A percentile compares a stretch with the other conserved stretches of the same genome.
Conservation (phyloP, 2,888 invertebrate genomes). For the Elysia crispata region DNA sequence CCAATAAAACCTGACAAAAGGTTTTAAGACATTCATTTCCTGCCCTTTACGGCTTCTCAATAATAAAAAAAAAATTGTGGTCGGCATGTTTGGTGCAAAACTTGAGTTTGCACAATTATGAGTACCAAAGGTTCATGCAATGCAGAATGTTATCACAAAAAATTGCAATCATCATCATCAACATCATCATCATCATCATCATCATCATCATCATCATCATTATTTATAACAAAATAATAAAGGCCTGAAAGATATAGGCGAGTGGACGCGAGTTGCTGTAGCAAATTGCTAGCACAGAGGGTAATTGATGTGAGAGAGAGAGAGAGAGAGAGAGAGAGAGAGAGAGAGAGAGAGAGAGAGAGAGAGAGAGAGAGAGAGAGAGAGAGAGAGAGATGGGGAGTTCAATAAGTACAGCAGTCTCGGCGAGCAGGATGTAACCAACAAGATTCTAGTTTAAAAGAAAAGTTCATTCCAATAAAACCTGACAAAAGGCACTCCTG, state of each 20-base stretch:
- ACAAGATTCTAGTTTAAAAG: not conserved
- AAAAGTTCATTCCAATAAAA: not conserved
- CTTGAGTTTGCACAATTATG: too few relatives aligned
- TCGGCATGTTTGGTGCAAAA: too few relatives aligned
- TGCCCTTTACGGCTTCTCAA: too few relatives aligned
- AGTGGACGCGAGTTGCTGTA: not conserved
- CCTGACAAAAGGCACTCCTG: not conserved
- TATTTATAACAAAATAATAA: not conserved
- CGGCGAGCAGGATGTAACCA: too few relatives aligned
- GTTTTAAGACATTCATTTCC: too few relatives aligned
- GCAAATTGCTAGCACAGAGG: not conserved
- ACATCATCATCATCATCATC: too few relatives aligned
- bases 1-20: not conserved
- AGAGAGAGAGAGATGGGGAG: constrained; percentile 1
- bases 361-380: constrained; percentile 22
- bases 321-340: not conserved
- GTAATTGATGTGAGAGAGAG: not conserved
- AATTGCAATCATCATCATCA: too few relatives aligned
- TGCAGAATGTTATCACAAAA: too few relatives aligned
- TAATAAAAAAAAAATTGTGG: too few relatives aligned
- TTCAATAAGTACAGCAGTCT: too few relatives aligned
- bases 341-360: constrained; percentile 10
- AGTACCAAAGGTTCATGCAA: too few relatives aligned
- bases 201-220: too few relatives aligned
- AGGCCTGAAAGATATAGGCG: not conserved